phyloP scores from a whole-genome alignment of 2,888 invertebrate species.

The Congeria kusceri region DNA sequence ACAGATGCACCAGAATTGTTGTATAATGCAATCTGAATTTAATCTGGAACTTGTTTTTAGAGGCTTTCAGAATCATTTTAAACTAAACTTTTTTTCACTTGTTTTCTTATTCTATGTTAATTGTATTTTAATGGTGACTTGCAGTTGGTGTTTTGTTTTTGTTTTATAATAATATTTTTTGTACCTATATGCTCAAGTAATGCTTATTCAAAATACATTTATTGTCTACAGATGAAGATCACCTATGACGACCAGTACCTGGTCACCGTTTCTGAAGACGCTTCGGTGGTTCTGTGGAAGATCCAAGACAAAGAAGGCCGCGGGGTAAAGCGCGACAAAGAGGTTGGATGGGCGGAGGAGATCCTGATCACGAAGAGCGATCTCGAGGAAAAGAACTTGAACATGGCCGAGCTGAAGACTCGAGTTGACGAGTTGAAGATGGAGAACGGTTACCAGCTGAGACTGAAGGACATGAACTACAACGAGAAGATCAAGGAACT shows the following conservation, averaged over 20 bases:
- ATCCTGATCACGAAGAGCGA: constrained; percentile 91
- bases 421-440: constrained; percentile 94
- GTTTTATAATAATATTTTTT: too few species aligned
- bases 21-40: too few species aligned
- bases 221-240: constrained; percentile 87
- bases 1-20: too few species aligned
- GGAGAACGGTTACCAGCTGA: constrained; percentile 94
- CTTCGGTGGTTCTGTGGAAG: constrained; percentile 94
- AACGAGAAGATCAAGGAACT: constrained; percentile 93
- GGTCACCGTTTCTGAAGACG: constrained; percentile 91
- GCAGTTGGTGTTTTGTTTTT: too few species aligned
- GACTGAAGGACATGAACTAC: constrained; percentile 91
- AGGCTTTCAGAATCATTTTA: too few species aligned
- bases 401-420: constrained; percentile 89
- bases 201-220: neutral
- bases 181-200: too few species aligned
- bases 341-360: constrained; percentile 92
- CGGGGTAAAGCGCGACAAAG: constrained; percentile 89
- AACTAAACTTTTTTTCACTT: too few species aligned
- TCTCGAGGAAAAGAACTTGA: constrained; percentile 91
- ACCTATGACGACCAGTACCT: constrained; percentile 91
- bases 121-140: too few species aligned
- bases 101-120: too few species aligned
- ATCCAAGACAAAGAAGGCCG: constrained; percentile 88
- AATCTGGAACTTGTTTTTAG: too few species aligned